These are phyloP conservation scores for Danionella cerebrum DNA, from an alignment of 2,113 vertebrate genomes.

Conservation along the genomic window DNA sequence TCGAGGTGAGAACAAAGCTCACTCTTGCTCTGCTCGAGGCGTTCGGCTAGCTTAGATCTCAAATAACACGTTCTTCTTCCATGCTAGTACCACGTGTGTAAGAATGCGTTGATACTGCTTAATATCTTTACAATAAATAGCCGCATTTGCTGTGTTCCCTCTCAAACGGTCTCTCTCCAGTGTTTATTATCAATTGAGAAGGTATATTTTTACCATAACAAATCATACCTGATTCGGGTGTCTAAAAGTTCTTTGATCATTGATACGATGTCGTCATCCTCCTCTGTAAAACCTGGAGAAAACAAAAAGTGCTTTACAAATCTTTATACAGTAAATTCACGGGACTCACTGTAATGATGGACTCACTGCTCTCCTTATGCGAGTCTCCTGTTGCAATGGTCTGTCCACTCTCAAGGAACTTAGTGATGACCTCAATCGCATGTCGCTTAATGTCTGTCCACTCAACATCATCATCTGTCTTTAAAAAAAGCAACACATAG, in stretches of 20 bases:
- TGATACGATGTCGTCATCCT: conserved; percentile 71
- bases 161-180: too few species aligned
- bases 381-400: conserved; percentile 57
- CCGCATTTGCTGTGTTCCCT: too few species aligned
- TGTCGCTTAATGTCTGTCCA: conserved; percentile 65
- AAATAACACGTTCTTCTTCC: too few species aligned
- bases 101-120: too few species aligned
- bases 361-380: conserved; percentile 64
- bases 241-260: conserved; percentile 75
- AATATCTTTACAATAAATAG: too few species aligned
- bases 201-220: too few species aligned
- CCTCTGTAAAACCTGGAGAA: conserved; percentile 60
- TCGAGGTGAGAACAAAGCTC: too few species aligned
- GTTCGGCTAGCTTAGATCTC: too few species aligned
- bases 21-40: too few species aligned
- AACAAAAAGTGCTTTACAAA: not conserved
- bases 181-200: too few species aligned
- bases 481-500: conserved; percentile 8
- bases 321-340: not conserved
- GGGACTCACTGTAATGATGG: not conserved
- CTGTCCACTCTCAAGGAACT: conserved; percentile 66
- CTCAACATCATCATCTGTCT: conserved; percentile 64
- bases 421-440: conserved; percentile 54
- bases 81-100: too few species aligned
- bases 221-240: conserved; percentile 68